Base-by-base conservation (phyloP, 2,797 vertebrate species). In the Falco rusticolus region DNA sequence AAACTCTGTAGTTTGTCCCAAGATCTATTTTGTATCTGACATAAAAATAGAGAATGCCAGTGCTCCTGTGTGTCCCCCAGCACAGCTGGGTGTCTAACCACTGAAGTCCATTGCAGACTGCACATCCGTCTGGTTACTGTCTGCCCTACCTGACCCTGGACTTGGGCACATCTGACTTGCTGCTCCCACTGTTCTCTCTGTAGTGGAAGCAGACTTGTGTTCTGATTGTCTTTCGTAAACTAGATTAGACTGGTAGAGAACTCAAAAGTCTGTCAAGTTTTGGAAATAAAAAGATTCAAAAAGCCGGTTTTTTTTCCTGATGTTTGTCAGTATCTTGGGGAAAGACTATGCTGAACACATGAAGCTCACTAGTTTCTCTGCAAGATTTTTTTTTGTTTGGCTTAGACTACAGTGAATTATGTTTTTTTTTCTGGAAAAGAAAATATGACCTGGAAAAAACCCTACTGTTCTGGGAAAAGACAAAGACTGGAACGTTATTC, bases 251-350 rank as follows among this genome's bases (percentile, higher is more conserved):
- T 72, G 63, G n/a, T 61, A 69, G 54, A 86, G 53, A 66, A 84
- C 70, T 92, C 74, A 6, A 74, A 70, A 77, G 47, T 92, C 53
- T 82, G 45, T 87, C 82, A 74, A 89, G 15, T 89, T 84, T n/a
- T 56, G 75, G 57, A 95, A 96, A 95, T 95, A 95, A 96, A 92
- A 82, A n/a, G 10, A 71, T 89, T 87, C 9, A 24, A 83, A 94
- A 95, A 89, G 31, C 41, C 94, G 45, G 11, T 0, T 5, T 91
- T 89, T 93, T 96, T 70, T 31, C 26, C 19, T 9, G 4, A 28
- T 95, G 60, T 28, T 87, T 89, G 53, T 94, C 70, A 51, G 21
- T 97, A n/a, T 84, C 92, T 48, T 84, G 89, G 76, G 64, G 74
- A 34, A 87, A 65, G 84, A 76, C 6, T 17, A 8, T 71, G 83